Conservation (phyloP, 2,797 vertebrate species). For the Neosalanx taihuensis region DNA sequence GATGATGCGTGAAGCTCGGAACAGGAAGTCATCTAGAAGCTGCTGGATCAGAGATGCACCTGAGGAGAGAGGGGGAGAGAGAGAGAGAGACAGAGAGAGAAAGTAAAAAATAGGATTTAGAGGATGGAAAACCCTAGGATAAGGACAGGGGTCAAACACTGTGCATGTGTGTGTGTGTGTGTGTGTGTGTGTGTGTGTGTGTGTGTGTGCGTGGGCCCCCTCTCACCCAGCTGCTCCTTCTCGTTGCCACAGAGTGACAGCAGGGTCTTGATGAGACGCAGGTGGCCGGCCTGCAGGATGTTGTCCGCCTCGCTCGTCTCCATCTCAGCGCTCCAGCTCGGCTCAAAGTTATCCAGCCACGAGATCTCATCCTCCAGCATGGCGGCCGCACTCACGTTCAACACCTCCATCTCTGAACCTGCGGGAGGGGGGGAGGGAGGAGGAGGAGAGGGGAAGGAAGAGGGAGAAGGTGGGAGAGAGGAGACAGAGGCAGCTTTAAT, state of each 20-base stretch:
- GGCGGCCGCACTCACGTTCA: slow-evolving; percentile 88
- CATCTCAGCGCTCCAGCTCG: slow-evolving; percentile 92
- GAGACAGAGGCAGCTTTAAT: too few relatives aligned
- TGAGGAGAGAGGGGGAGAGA: slow-evolving; percentile 50
- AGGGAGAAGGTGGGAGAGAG: not conserved
- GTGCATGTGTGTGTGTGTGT: not conserved
- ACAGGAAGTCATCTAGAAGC: slow-evolving; percentile 96
- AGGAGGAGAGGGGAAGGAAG: fast-evolving
- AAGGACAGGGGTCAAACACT: not conserved
- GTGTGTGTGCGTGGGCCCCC: not conserved
- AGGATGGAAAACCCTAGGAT: too few relatives aligned
- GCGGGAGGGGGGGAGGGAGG: slow-evolving; percentile 19
- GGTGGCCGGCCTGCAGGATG: slow-evolving; percentile 92
- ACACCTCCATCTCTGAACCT: slow-evolving; percentile 96
- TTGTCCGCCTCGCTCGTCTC: slow-evolving; percentile 98
- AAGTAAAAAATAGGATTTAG: too few relatives aligned
- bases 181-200: not conserved
- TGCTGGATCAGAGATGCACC: slow-evolving; percentile 97
- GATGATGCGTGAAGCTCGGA: slow-evolving; percentile 98
- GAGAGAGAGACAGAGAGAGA: too few relatives aligned
- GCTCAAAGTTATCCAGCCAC: slow-evolving; percentile 98
- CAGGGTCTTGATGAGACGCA: slow-evolving; percentile 95
- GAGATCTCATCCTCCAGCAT: slow-evolving; percentile 99
- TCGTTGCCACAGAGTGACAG: slow-evolving; percentile 94
- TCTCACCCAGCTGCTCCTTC: slow-evolving; percentile 93